Base-by-base conservation (phyloP, 2,888 invertebrate genomes). In the Luffia ferchaultella region DNA sequence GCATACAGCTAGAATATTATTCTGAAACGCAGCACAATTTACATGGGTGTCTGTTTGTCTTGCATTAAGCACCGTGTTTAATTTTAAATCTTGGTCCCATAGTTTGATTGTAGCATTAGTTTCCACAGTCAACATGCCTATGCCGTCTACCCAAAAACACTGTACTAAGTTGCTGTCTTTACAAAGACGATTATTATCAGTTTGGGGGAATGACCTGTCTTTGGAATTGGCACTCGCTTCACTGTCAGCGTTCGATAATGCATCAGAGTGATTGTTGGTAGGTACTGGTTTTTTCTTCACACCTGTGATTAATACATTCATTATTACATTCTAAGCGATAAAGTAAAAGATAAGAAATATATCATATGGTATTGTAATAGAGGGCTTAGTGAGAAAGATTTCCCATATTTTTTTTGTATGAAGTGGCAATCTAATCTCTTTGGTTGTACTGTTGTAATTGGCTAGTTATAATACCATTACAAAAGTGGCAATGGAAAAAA, bases 61-160 rank as follows among this genome's bases (percentile, higher is more conserved):
- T 7, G 72, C 71, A 16, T 72, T 67, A 44, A 84, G 54, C 41
- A 84, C 72, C 20, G 67, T 64, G 0, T 61, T 55, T 1, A 80
- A 44, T 44, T 73, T 69, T 44, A 77, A 50, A 2, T 67, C 60
- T 5, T 59, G 59, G 45, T 68, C 64, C 84, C 84, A 85, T 2
- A 82, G 61, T 51, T 83, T 82, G 1, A 82, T 69, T 0, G 70
- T 70, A 0, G 74, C 76, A 48, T 79, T 80, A 12, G 62, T 64
- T 49, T 80, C 79, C 0, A 85, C 68, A 0, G 78, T 79, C 2
- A 85, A 58, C 1, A 84, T 61, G 0, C 79, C 76, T 1, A 66
- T 50, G 15, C 68, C 68, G 7, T 56, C 55, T 0, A 77, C 48
- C 67, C 72, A 76, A 60, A 73, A 82, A 50, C 79, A 76, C 17